A percentile compares a stretch with the other conserved stretches of the same genome.
phyloP scores from a whole-genome alignment of 2,888 invertebrate genomes.

The Ochropleura leucogaster region DNA sequence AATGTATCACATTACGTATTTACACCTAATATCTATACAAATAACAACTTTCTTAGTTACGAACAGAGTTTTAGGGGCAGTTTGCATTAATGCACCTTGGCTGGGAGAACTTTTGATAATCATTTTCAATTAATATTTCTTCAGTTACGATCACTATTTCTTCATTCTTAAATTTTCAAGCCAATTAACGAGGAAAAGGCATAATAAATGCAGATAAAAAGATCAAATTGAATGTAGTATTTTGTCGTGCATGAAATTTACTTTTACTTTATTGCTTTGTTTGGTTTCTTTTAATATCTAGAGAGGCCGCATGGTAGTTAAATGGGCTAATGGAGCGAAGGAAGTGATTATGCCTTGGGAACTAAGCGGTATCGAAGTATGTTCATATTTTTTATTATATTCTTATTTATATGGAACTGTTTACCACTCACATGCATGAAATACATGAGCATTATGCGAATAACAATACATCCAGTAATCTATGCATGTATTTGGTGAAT shows the following conservation, averaged over 20 bases:
- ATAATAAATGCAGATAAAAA: constrained; percentile 25
- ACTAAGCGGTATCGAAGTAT: constrained; percentile 86
- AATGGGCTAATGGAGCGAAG: constrained; percentile 88
- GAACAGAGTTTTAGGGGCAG: constrained; percentile 15
- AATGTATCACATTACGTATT: constrained; percentile 33
- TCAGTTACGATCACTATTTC: constrained; percentile 20
- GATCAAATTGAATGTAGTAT: constrained; percentile 42
- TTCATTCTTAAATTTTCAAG: constrained; percentile 17
- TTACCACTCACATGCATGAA: constrained; percentile 63
- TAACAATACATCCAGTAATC: constrained; percentile 42
- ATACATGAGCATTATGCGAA: constrained; percentile 44
- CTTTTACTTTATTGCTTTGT: constrained; percentile 83
- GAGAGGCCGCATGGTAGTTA: constrained; percentile 90
- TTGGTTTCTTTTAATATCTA: constrained; percentile 84
- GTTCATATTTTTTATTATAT: constrained; percentile 77
- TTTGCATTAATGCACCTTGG: constrained; percentile 26
- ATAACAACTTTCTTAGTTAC: constrained; percentile 13
- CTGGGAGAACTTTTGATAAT: constrained; percentile 7
- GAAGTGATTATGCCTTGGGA: constrained; percentile 89
- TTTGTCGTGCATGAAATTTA: constrained; percentile 80
- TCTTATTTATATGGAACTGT: constrained; percentile 54
- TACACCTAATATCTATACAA: constrained; percentile 17
- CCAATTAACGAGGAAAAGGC: constrained; percentile 14
- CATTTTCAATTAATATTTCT: constrained; percentile 31
- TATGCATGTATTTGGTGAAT: constrained; percentile 62